A percentile compares a stretch with the other conserved stretches of the same genome.
Evolutionary conservation across 1,140 invertebrate genomes (phyloP).

Genomic region (Drosophila cardini): DNA sequence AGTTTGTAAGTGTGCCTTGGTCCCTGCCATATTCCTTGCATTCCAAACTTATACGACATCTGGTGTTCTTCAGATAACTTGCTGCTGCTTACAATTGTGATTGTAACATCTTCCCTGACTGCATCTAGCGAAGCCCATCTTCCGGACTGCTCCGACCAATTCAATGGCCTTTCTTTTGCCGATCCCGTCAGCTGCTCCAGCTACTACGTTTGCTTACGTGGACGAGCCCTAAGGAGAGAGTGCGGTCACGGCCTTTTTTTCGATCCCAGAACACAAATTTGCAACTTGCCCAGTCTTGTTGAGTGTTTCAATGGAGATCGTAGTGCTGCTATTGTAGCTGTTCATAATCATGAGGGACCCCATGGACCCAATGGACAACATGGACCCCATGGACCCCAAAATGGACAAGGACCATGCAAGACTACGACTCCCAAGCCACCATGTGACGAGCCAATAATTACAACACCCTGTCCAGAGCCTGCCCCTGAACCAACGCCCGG

Average conservation of each 20-base stretch:
- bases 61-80: conserved; percentile 46
- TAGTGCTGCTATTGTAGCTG: conserved; percentile 1
- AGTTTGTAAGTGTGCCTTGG: conserved; percentile 40
- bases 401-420: conserved; percentile 24
- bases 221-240: conserved; percentile 48
- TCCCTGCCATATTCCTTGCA: too few species aligned
- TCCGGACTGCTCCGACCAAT: conserved; percentile 47
- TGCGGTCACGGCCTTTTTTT: conserved; percentile 51
- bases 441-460: conserved; percentile 23
- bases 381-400: background rate
- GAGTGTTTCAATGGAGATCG: conserved; percentile 60
- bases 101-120: conserved; percentile 34
- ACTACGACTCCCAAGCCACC: conserved; percentile 34
- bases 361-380: background rate
- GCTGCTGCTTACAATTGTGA: conserved; percentile 54
- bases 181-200: conserved; percentile 60
- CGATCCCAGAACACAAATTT: conserved; percentile 47
- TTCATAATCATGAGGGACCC: conserved; percentile 8
- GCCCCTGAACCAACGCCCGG: conserved; percentile 3
- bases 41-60: background rate
- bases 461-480: conserved; percentile 6
- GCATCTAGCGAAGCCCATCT: conserved; percentile 18
- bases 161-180: conserved; percentile 52
- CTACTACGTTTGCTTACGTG: conserved; percentile 60
- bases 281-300: conserved; percentile 53